A percentile compares a stretch with the other conserved stretches of the same genome.
These are phyloP conservation scores for Epizoanthus rinbou DNA, from an alignment of 92 coral and sea anemone species.

Conservation along the genomic window DNA sequence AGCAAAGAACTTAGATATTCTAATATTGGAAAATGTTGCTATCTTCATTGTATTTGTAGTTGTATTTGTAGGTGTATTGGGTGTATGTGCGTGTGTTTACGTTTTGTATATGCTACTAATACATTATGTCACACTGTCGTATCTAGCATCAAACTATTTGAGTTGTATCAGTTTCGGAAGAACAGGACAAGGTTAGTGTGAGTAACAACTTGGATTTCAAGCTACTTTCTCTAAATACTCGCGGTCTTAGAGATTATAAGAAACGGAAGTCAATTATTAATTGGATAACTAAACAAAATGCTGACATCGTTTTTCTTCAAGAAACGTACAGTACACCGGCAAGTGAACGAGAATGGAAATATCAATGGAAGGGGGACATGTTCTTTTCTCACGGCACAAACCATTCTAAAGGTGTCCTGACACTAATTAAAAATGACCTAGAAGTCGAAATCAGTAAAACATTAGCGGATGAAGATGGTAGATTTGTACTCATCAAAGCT, in stretches of 20 bases:
- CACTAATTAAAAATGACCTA: slow-evolving; percentile 18
- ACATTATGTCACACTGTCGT: no score
- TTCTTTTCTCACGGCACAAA: slow-evolving; percentile 55
- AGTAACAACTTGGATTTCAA: slow-evolving; percentile 23
- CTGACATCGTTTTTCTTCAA: slow-evolving; percentile 52
- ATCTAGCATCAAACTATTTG: no score
- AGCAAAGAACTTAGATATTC: no score
- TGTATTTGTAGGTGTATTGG: no score
- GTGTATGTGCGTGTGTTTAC: no score
- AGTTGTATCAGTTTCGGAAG: no score
- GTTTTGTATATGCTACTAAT: no score
- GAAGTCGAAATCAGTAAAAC: slow-evolving; percentile 23
- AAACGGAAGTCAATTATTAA: slow-evolving; percentile 32
- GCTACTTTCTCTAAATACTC: slow-evolving; percentile 21
- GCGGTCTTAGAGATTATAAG: slow-evolving; percentile 14
- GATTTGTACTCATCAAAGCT: slow-evolving; percentile 6
- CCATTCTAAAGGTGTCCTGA: slow-evolving; percentile 52
- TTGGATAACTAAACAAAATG: slow-evolving; percentile 30
- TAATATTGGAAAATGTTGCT: no score
- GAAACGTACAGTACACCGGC: slow-evolving; percentile 57
- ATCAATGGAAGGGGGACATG: slow-evolving; percentile 53
- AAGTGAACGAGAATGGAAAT: slow-evolving; percentile 42
- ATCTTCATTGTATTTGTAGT: no score
- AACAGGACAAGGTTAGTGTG: no score
- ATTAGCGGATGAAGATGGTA: slow-evolving; percentile 1